Evolutionary conservation across 1,140 invertebrate species (phyloP).

Genomic region (Aphelenchoides fujianensis): DNA sequence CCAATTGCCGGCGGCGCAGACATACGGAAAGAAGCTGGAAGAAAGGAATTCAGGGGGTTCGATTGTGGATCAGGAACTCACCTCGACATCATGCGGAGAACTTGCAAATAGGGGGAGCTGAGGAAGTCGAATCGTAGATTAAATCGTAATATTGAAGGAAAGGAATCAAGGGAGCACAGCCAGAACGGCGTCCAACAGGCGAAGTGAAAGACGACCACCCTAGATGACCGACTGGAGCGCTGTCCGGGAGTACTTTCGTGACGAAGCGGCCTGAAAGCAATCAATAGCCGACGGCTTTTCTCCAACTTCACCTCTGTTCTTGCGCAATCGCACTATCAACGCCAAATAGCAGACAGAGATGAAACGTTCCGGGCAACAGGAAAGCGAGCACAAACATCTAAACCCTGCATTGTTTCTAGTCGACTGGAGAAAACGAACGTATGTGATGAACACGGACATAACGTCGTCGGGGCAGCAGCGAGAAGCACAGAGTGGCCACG

Average conservation of each 20-base stretch:
- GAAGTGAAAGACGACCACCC: slow-evolving; percentile 50
- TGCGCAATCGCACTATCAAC: slow-evolving; percentile 33
- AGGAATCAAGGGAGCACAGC: slow-evolving; percentile 41
- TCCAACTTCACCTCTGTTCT: slow-evolving; percentile 31
- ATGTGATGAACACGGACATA: slow-evolving; percentile 44
- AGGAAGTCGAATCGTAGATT: slow-evolving; percentile 24
- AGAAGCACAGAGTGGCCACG: slow-evolving; percentile 29
- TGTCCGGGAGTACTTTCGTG: slow-evolving; percentile 37
- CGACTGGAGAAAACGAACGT: slow-evolving; percentile 17
- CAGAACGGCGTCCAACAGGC: slow-evolving; percentile 52
- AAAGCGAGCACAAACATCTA: slow-evolving; percentile 47
- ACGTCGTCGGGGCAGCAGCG: slow-evolving; percentile 41
- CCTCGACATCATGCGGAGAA: slow-evolving; percentile 39
- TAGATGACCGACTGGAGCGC: slow-evolving; percentile 34
- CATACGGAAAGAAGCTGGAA: slow-evolving; percentile 46
- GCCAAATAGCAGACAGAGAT: slow-evolving; percentile 44
- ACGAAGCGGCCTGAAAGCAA: slow-evolving; percentile 40
- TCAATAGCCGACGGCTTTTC: slow-evolving; percentile 2
- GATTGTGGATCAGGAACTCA: not conserved
- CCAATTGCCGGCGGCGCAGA: slow-evolving; percentile 53
- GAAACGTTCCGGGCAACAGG: slow-evolving; percentile 40
- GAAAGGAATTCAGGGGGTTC: not conserved
- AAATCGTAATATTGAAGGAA: slow-evolving; percentile 39
- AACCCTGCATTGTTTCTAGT: not conserved
- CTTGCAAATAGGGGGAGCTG: slow-evolving; percentile 20